Evolutionary conservation across 2,888 invertebrate genomes (phyloP).

Genomic region (Prosapia bicincta): DNA sequence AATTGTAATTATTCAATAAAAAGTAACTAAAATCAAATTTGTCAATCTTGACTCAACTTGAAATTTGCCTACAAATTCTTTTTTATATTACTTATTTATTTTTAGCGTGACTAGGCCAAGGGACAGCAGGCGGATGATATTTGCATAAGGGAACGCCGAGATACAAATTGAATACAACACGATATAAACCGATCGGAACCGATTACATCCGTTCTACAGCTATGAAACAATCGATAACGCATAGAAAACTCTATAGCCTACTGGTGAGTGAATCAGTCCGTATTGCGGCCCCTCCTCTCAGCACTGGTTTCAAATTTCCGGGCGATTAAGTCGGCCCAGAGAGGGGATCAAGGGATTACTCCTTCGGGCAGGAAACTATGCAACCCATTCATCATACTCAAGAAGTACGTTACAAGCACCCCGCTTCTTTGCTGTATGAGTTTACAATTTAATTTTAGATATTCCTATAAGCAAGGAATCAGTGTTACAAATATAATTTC

Average conservation of each 20-base stretch:
- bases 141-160: neutral
- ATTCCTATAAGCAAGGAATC: too few relatives aligned
- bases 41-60: too few relatives aligned
- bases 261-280: neutral
- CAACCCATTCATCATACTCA: neutral
- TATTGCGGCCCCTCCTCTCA: neutral
- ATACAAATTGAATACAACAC: neutral
- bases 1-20: too few relatives aligned
- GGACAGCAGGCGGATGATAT: too few relatives aligned
- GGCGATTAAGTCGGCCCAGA: conserved; percentile 15
- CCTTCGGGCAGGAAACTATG: conserved; percentile 5
- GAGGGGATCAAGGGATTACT: conserved; percentile 3
- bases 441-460: too few relatives aligned
- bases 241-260: neutral
- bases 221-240: neutral
- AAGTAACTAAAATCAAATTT: too few relatives aligned
- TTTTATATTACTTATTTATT: too few relatives aligned
- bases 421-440: too few relatives aligned
- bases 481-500: too few relatives aligned
- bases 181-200: neutral
- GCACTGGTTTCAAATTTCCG: conserved; percentile 20
- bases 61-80: too few relatives aligned
- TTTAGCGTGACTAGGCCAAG: too few relatives aligned
- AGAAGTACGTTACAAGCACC: neutral
- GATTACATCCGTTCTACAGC: neutral